Conservation (phyloP, 1,140 invertebrate species). For the Zaprionus kolodkinae region DNA sequence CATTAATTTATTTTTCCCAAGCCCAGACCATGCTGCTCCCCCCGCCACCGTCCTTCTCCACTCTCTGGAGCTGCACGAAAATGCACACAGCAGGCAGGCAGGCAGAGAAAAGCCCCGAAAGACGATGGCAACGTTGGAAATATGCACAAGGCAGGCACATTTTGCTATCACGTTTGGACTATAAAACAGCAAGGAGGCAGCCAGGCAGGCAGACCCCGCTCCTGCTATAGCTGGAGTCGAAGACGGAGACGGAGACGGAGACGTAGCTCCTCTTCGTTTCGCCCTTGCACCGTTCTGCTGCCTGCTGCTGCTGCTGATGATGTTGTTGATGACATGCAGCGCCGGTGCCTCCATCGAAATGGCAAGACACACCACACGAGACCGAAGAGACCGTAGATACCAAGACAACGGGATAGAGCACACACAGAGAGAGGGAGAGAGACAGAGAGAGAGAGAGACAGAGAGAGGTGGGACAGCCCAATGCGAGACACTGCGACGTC, state of each 20-base stretch:
- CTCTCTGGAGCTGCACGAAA: constrained; percentile 63
- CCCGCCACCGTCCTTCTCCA: background rate
- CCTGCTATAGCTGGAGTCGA: too few species aligned
- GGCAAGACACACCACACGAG: constrained; percentile 53
- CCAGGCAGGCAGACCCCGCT: constrained; percentile 4
- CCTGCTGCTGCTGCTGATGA: constrained; percentile 55
- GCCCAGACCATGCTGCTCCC: constrained; percentile 27
- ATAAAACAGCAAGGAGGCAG: constrained; percentile 67
- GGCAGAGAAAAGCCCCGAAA: constrained; percentile 10
- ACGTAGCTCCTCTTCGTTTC: background rate
- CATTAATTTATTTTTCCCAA: constrained; percentile 82
- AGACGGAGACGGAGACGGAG: constrained; percentile 1
- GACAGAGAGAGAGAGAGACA: too few species aligned
- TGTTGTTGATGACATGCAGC: constrained; percentile 81
- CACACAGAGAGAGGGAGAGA: background rate
- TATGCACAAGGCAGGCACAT: constrained; percentile 63
- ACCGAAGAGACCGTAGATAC: constrained; percentile 27
- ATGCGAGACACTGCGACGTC: constrained; percentile 14
- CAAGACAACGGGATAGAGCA: constrained; percentile 29
- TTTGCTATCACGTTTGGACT: constrained; percentile 81
- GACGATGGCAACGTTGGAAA: constrained; percentile 28
- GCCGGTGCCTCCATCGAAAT: constrained; percentile 61
- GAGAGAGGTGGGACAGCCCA: background rate
- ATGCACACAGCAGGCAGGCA: constrained; percentile 65
- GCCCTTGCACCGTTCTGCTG: background rate